Base-by-base conservation (phyloP, 2,113 vertebrate species). In the Megaceryle maxima region DNA sequence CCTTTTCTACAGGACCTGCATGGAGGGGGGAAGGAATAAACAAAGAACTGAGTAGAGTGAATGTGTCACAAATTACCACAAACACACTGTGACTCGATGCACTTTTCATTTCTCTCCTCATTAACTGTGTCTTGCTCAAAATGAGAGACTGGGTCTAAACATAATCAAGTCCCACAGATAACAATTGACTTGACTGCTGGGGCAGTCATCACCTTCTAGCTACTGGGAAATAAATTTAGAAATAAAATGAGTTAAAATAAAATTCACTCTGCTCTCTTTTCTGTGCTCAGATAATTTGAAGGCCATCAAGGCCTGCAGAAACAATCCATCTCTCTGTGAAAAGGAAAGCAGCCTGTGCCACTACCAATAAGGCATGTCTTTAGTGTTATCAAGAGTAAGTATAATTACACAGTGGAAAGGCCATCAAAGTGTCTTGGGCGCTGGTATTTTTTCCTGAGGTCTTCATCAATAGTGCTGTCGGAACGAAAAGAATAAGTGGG, bases 161-260 rank as follows among this genome's bases (percentile, higher is more conserved):
- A 83, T 98, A 98, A 98, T 98, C 98, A 98, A 96, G 97, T 98
- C 97, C 97, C 97, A 98, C 97, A 97, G 98, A 98, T 98, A 98
- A 97, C 97, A 98, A 98, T 96, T 98, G 98, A 98, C 98, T 97
- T 98, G 97, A 97, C 98, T 98, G 97, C 94, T 96, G 93, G 97
- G 95, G 97, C 97, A 97, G 97, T 96, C 97, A 91, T 97, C 97
- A 96, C 98, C 97, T 98, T 78, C 96, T 64, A 97, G 98, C 98
- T 97, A 96, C 97, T 96, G 92, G 87, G 95, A 98, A 98, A 98
- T 98, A 98, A 96, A 97, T 98, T 98, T 97, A 97, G 97, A 98
- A 98, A 98, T 98, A 98, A 98, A 98, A 98, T 94, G 96, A 98
- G 96, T 98, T 98, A 97, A 98, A 98, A 98, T 98, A 98, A 98